Evolutionary conservation across 2,113 vertebrate genomes (phyloP).

Genomic region (Corvus cornix): DNA sequence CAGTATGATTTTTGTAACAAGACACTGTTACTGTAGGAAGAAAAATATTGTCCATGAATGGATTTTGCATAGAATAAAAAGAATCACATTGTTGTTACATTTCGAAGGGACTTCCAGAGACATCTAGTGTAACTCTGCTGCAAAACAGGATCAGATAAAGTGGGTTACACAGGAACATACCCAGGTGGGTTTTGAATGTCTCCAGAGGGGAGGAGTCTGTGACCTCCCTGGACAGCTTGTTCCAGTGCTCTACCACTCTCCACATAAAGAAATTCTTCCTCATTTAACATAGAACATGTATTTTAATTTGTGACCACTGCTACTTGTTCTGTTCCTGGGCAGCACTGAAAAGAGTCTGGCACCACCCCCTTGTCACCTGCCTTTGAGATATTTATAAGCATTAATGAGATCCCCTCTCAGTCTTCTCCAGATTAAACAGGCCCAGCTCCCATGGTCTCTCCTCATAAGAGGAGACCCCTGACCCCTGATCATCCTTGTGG

Average conservation of each 20-base stretch:
- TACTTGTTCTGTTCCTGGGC: neutral
- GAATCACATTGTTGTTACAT: neutral
- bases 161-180: neutral
- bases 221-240: neutral
- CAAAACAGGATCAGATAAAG: neutral
- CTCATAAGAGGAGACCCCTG: neutral
- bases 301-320: neutral
- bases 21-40: neutral
- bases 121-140: neutral
- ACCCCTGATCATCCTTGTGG: no score
- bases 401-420: neutral
- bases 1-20: neutral
- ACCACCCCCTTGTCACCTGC: no score
- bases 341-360: neutral
- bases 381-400: neutral
- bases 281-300: accelerated
- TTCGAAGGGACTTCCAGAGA: neutral
- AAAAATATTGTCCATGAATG: neutral
- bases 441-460: accelerated
- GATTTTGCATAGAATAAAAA: neutral
- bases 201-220: neutral
- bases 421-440: neutral
- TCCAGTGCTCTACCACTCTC: neutral
- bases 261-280: neutral
- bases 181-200: neutral